Evolutionary conservation across 2,888 invertebrate species (phyloP), one percentile per base, ranked within the genome.

Genomic region (Kryphioiulus occultus): DNA sequence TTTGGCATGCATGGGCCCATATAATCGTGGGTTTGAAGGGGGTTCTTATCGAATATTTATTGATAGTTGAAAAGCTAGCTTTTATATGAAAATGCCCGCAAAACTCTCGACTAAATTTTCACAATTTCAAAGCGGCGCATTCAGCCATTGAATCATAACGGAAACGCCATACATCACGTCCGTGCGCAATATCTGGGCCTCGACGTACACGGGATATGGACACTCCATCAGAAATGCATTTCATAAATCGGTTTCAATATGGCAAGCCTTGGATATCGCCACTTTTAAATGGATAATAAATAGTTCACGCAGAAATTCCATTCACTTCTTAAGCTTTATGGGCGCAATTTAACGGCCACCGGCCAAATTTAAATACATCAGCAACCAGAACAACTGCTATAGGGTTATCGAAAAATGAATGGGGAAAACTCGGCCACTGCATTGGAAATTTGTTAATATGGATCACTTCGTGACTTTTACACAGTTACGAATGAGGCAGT

Each of bases 1-100:
- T 59, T 59, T 59, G 59, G 59, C 59, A 59, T 59, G 59, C 59
- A 59, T 59, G 59, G 59, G 59, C 59, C 59, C 59, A 59, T 59
- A 59, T 59, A 59, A 59, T 59, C 59, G 59, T 59, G 59, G 59
- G 59, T 59, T 59, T 59, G 59, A 59, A 59, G 59, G 59, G 59
- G 59, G 59, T 59, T 59, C 59, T 59, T 59, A 59, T 59, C 59
- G 59, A 59, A 59, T 59, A 59, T 59, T 59, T 59, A 59, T 59
- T 59, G 59, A 59, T 59, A 59, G 59, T 59, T 59, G 59, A 59
- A 59, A 59, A 59, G 59, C 59, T 59, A 59, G 59, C 59, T 59
- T 59, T 59, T 59, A 59, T 59, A 59, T 59, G 59, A 59, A 59
- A 59, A 59, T 59, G n/a, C 59, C 59, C 59, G 59, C 59, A 59